Conservation (phyloP, 2,888 invertebrate genomes). For the Trypoxylon attenuatum region DNA sequence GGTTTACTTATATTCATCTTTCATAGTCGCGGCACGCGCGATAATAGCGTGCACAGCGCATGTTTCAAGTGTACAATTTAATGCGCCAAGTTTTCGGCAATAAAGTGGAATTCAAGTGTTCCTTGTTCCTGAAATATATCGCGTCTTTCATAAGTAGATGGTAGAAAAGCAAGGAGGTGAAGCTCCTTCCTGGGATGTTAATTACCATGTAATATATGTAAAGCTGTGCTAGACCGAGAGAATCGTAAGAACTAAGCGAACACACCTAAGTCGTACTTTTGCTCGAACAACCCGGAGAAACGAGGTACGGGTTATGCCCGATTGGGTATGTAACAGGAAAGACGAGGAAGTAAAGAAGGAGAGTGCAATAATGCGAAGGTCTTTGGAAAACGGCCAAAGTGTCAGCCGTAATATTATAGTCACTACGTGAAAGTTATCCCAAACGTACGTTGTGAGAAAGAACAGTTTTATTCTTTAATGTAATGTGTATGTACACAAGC, state of each 20-base stretch:
- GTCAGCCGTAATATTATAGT: constrained; percentile 64
- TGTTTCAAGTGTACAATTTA: too few species aligned
- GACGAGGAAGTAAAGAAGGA: constrained; percentile 29
- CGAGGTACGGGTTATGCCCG: constrained; percentile 22
- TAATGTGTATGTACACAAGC: neutral
- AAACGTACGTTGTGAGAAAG: constrained; percentile 53
- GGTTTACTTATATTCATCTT: too few species aligned
- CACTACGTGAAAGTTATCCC: constrained; percentile 63
- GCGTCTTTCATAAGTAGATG: too few species aligned
- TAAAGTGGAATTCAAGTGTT: too few species aligned
- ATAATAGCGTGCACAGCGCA: too few species aligned
- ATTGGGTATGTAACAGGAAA: constrained; percentile 20
- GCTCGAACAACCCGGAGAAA: neutral
- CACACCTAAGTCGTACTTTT: constrained; percentile 6
- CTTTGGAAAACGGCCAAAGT: constrained; percentile 67
- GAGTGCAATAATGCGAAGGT: constrained; percentile 61
- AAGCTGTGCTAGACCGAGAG: constrained; percentile 49
- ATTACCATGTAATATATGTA: constrained; percentile 63
- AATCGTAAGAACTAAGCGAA: constrained; percentile 51
- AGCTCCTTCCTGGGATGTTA: constrained; percentile 45
- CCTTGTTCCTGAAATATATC: too few species aligned
- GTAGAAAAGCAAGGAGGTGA: too few species aligned
- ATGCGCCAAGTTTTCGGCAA: too few species aligned
- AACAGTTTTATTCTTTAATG: constrained; percentile 59
- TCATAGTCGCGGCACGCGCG: too few species aligned